Conservation (phyloP, 1,140 invertebrate genomes). For the Heterodera carotae region DNA sequence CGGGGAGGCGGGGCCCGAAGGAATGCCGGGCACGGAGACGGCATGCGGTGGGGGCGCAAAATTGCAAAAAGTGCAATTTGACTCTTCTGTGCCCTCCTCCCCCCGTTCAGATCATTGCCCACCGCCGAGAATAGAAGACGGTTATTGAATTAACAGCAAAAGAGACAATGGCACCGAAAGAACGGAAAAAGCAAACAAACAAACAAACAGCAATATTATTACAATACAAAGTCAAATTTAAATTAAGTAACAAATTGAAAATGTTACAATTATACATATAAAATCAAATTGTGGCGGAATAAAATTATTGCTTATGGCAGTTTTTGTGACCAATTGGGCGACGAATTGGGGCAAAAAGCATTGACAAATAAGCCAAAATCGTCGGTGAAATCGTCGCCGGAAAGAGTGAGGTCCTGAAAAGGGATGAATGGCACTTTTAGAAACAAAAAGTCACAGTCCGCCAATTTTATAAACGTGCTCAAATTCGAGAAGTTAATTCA, state of each 20-base stretch:
- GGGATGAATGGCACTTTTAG: not conserved
- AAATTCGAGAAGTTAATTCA: too few species aligned
- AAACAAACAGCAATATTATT: too few species aligned
- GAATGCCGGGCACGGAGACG: conserved; percentile 17
- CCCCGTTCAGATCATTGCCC: conserved; percentile 18
- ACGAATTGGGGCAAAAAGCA: conserved; percentile 26
- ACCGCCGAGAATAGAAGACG: conserved; percentile 24
- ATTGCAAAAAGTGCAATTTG: not conserved
- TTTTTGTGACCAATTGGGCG: conserved; percentile 5
- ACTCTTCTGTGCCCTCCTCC: not conserved
- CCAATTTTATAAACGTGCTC: too few species aligned
- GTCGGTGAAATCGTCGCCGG: not conserved
- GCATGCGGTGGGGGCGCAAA: conserved; percentile 4
- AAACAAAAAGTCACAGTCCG: too few species aligned
- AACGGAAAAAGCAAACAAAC: too few species aligned
- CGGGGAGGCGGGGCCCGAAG: conserved; percentile 6
- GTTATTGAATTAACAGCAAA: conserved; percentile 20
- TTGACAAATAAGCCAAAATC: conserved; percentile 17
- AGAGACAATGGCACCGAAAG: not conserved
- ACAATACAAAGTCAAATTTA: too few species aligned
- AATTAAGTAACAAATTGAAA: too few species aligned
- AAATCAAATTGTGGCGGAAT: too few species aligned
- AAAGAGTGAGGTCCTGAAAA: not conserved
- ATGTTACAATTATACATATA: too few species aligned
- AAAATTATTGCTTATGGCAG: not conserved